Base-by-base conservation (phyloP, 1,140 invertebrate species). In the Rhizoglyphus robini region DNA sequence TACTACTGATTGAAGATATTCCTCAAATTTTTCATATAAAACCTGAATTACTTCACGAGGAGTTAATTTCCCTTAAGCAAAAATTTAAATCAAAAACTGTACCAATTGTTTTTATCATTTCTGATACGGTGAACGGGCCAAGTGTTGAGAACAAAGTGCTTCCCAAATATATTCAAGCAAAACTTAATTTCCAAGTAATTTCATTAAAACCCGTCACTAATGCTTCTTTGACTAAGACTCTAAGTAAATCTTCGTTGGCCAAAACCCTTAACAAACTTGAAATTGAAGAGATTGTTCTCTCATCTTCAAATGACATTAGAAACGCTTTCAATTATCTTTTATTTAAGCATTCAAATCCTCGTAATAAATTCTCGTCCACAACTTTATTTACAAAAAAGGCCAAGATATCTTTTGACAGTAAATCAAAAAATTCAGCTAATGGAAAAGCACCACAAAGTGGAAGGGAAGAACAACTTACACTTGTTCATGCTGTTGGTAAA, bases 81-180 rank as follows among this genome's bases (percentile, higher is more conserved):
- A 31, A n/a, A 11, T 66, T 65, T 5, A 29, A 29, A 23, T 51
- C 48, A 23, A 49, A 51, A 2, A 49, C n/a, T 15, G 36, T 57
- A 25, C 64, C 64, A 30, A 60, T 65, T 65, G 64, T 65, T 25
- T 65, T 65, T 29, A 60, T 65, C 13, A 60, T 65, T 25, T 65
- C 64, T 13, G 11, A 66, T 1, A 41, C 58, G 15, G 36, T 27
- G 25, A 34, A 60, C 18, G 29, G 38, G 29, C n/a, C n/a, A 25
- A 63, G 23, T 41, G 15, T 41, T n/a, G 64, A 65, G 25, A 31
- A 59, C 27, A 65, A 64, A 46, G 8, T 65, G 15, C 36, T 65
- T 2, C 64, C 64, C 3, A 65, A 65, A 60, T 20, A 11, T 15
- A 23, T 65, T 15, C 63, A 66, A 4, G 15, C 11, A 11, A 25